Evolutionary conservation across 23 tunicate species (phyloP).

Genomic region (Halocynthia roretzi): DNA sequence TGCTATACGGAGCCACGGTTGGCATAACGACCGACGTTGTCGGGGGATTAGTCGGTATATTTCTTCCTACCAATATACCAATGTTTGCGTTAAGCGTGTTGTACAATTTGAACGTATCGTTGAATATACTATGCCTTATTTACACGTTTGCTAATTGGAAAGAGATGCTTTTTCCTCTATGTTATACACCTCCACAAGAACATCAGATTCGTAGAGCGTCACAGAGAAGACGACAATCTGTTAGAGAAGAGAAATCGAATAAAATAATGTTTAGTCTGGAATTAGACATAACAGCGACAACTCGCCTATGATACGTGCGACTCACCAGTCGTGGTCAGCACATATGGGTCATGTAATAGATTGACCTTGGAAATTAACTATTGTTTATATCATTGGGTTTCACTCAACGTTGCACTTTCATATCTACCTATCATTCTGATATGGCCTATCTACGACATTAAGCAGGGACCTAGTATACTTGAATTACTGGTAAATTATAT

Average conservation of each 20-base stretch:
- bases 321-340: too few relatives aligned
- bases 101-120: slow-evolving; percentile 39
- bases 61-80: slow-evolving; percentile 44
- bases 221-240: not conserved
- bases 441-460: too few relatives aligned
- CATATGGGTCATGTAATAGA: too few relatives aligned
- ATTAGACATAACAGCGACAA: too few relatives aligned
- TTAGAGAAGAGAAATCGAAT: not conserved
- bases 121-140: slow-evolving; percentile 46
- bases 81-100: slow-evolving; percentile 42
- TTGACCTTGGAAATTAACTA: too few relatives aligned
- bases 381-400: too few relatives aligned
- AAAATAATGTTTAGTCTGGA: too few relatives aligned
- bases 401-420: too few relatives aligned
- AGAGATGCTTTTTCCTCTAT: slow-evolving; percentile 36
- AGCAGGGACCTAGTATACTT: too few relatives aligned
- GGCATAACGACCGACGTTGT: slow-evolving; percentile 59
- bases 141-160: slow-evolving; percentile 65
- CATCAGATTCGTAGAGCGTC: not conserved
- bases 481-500: too few relatives aligned
- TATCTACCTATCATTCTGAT: too few relatives aligned
- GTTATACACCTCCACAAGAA: not conserved
- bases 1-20: slow-evolving; percentile 38
- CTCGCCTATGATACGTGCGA: too few relatives aligned
- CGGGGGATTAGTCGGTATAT: slow-evolving; percentile 47